Evolutionary conservation across 2,888 invertebrate genomes (phyloP).

Genomic region (Pollenia griseotomentosa): DNA sequence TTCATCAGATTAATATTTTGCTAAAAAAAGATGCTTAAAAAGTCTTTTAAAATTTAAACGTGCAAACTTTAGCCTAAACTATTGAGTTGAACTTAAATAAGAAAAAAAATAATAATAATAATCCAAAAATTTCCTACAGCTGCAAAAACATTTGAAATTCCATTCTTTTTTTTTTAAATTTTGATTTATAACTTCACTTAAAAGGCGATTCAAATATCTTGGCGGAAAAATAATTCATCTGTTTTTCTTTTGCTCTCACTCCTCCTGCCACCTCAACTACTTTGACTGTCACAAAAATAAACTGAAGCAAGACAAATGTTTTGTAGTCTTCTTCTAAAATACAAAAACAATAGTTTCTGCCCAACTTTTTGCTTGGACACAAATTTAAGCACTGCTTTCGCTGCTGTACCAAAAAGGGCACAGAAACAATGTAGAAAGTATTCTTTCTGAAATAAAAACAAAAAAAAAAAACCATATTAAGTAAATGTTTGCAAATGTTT

Average conservation of each 20-base stretch:
- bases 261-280: background rate
- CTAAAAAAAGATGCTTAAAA: conserved; percentile 38
- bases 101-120: background rate
- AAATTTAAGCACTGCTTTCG: conserved; percentile 38
- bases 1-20: conserved; percentile 26
- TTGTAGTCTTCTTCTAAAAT: conserved; percentile 43
- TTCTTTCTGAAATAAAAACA: background rate
- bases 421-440: conserved; percentile 46
- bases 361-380: conserved; percentile 58
- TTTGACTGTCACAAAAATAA: conserved; percentile 52
- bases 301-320: conserved; percentile 66
- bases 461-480: conserved; percentile 49
- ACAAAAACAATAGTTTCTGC: conserved; percentile 48
- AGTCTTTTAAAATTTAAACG: conserved; percentile 58
- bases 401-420: conserved; percentile 50
- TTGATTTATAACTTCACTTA: conserved; percentile 75
- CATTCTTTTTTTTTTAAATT: conserved; percentile 32
- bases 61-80: conserved; percentile 25
- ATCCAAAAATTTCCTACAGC: conserved; percentile 15
- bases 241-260: conserved; percentile 9
- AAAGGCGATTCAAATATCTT: conserved; percentile 73
- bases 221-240: conserved; percentile 60
- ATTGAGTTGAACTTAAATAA: background rate
- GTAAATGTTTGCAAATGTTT: conserved; percentile 64
- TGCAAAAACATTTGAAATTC: conserved; percentile 41